Percentiles rank a stretch among this genome's conserved stretches.
These are phyloP conservation scores for Molanna angustata DNA, from an alignment of 2,888 invertebrate genomes.

Conservation along the genomic window DNA sequence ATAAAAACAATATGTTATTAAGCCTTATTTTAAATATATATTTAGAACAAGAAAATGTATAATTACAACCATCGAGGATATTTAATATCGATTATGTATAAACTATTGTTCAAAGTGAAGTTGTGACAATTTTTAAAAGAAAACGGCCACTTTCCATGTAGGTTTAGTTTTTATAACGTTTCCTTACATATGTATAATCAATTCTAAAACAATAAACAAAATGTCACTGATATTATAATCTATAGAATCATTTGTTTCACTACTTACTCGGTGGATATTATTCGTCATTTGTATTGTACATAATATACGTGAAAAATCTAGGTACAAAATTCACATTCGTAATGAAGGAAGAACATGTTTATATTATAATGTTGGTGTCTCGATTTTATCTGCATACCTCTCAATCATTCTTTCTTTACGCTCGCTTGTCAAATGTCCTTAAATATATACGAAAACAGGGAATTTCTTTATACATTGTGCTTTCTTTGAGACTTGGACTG, in stretches of 20 bases:
- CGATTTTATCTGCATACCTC: conserved; percentile 18
- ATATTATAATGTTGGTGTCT: conserved; percentile 32
- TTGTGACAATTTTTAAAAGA: conserved; percentile 44
- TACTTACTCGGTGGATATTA: conserved; percentile 10
- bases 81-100: conserved; percentile 53
- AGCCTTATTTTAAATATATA: conserved; percentile 44
- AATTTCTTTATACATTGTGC: conserved; percentile 26
- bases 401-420: background rate
- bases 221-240: conserved; percentile 15
- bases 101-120: conserved; percentile 59
- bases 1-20: conserved; percentile 32
- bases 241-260: conserved; percentile 10
- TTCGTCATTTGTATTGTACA: conserved; percentile 19
- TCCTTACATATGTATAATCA: conserved; percentile 10
- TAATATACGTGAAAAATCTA: conserved; percentile 32
- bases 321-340: conserved; percentile 33
- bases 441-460: conserved; percentile 12
- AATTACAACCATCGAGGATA: conserved; percentile 61
- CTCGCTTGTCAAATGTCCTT: conserved; percentile 1
- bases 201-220: conserved; percentile 10
- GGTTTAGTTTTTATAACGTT: conserved; percentile 8
- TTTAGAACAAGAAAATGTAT: conserved; percentile 60
- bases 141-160: conserved; percentile 27
- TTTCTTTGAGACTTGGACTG: conserved; percentile 30
- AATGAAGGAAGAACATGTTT: conserved; percentile 32